phyloP scores from a whole-genome alignment of 2,797 vertebrate genomes.

The Pseudochirops cupreus region DNA sequence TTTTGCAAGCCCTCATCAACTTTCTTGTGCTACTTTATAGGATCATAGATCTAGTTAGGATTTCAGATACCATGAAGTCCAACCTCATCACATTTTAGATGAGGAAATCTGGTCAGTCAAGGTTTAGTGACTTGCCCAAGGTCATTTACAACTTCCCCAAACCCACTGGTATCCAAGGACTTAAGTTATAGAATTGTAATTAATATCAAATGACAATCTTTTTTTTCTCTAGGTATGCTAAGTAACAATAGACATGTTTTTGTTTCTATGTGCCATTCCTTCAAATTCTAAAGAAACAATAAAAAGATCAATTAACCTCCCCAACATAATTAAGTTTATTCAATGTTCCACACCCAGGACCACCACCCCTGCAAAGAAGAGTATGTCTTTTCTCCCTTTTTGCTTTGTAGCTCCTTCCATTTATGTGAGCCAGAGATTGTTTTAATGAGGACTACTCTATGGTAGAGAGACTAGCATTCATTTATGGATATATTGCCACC shows the following conservation, averaged over 20 bases:
- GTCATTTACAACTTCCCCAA: not conserved
- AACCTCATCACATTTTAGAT: not conserved
- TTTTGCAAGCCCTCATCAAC: not conserved
- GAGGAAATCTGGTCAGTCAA: not conserved
- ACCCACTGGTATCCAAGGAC: not conserved
- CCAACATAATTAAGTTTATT: not conserved
- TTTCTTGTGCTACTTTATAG: no score
- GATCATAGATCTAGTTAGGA: no score
- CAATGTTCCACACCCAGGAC: not conserved
- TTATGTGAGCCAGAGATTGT: no score
- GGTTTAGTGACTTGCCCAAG: not conserved
- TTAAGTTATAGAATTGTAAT: not conserved
- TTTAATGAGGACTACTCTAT: no score
- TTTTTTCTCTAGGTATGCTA: not conserved
- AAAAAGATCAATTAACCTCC: no score
- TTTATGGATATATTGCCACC: no score
- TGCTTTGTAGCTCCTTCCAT: not conserved
- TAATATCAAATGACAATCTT: not conserved
- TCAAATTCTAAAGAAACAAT: not conserved
- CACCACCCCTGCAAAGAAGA: not conserved
- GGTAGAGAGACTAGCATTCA: no score
- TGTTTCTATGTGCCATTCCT: not conserved
- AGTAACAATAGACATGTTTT: not conserved
- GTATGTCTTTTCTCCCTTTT: not conserved
- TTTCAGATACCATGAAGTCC: not conserved